These are phyloP conservation scores for Takifugu ocellatus DNA, from an alignment of 2,797 vertebrate species.

Conservation along the genomic window DNA sequence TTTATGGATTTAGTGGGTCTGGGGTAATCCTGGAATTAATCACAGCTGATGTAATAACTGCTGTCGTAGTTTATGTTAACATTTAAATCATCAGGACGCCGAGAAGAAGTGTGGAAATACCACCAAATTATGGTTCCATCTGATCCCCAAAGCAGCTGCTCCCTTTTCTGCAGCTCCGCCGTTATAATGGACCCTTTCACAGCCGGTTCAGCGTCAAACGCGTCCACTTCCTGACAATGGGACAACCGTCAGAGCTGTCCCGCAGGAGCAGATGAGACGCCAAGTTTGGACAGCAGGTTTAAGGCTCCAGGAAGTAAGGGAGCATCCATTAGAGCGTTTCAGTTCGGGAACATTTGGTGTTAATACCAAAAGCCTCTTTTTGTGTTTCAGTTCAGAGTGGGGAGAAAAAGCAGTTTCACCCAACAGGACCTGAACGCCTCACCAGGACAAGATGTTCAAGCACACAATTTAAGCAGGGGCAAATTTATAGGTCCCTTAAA, in stretches of 20 bases:
- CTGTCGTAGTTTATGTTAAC: slow-evolving; percentile 18
- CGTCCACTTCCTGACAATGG: too few relatives aligned
- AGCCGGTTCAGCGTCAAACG: too few relatives aligned
- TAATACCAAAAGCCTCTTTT: slow-evolving; percentile 17
- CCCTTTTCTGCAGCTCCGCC: too few relatives aligned
- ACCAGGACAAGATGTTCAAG: slow-evolving; percentile 8
- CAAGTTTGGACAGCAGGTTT: too few relatives aligned
- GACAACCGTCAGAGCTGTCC: too few relatives aligned
- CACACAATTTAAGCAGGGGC: not conserved
- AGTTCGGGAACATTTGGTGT: slow-evolving; percentile 12
- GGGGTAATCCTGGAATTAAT: slow-evolving; percentile 72
- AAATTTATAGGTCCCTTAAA: not conserved
- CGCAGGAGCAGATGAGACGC: too few relatives aligned
- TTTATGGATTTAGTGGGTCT: slow-evolving; percentile 59
- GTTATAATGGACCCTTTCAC: too few relatives aligned
- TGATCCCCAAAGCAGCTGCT: too few relatives aligned
- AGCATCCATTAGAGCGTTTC: not conserved
- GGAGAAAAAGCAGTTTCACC: slow-evolving; percentile 12
- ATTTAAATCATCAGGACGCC: not conserved
- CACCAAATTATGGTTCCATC: too few relatives aligned
- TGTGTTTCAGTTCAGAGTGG: not conserved
- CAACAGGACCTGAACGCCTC: slow-evolving; percentile 1
- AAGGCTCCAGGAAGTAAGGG: not conserved
- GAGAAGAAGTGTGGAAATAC: not conserved
- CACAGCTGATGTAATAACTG: slow-evolving; percentile 53